A percentile compares a stretch with the other conserved stretches of the same genome.
Conservation (phyloP, 2,113 vertebrate genomes). For the Orthonyx spaldingii region DNA sequence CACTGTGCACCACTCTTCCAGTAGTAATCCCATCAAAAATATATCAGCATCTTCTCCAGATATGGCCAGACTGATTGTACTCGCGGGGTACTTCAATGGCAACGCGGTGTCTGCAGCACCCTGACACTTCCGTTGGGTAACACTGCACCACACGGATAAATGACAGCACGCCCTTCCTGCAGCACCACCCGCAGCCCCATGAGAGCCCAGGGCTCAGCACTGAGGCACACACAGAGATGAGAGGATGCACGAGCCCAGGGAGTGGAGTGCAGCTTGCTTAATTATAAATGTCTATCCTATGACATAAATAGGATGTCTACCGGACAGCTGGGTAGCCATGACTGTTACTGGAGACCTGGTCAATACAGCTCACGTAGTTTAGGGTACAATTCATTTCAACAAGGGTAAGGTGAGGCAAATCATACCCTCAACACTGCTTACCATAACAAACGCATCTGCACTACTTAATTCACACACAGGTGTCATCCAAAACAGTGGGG, state of each 20-base stretch:
- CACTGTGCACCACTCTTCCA: neutral
- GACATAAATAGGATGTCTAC: neutral
- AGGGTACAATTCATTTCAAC: neutral
- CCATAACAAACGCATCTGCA: neutral
- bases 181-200: neutral
- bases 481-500: neutral
- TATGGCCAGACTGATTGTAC: neutral
- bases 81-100: neutral
- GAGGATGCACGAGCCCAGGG: neutral
- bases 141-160: neutral
- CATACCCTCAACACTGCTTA: neutral
- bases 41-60: neutral
- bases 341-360: neutral
- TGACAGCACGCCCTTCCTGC: neutral
- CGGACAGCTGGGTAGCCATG: neutral
- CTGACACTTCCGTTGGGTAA: neutral
- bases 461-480: neutral
- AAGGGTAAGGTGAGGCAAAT: neutral
- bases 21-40: neutral
- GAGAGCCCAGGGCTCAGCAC: neutral
- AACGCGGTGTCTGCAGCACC: neutral
- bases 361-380: neutral
- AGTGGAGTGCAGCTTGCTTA: neutral
- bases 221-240: neutral
- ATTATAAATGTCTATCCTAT: neutral